Base-by-base conservation (phyloP, 2,797 vertebrate species). In the Gallinago solitaria region DNA sequence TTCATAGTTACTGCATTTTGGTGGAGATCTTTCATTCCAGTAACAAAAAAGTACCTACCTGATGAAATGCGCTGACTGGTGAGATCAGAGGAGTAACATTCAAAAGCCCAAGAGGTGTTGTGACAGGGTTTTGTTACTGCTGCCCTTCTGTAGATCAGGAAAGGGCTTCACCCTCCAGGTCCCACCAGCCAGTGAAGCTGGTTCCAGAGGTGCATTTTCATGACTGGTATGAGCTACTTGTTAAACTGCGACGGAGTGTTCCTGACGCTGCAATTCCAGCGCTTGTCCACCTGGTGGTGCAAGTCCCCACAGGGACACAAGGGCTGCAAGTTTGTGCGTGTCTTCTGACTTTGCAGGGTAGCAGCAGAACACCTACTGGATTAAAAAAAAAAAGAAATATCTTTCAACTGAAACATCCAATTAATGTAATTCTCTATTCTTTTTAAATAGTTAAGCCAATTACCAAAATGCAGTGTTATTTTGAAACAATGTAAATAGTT, bases 241-340 rank as follows among this genome's bases (percentile, higher is more conserved):
- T 7, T 57, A n/a, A 35, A 32, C 23, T 8, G 37, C 8, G 1
- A 0, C 0, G 1, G 2, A 3, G 19, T 18, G 16, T 3, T 50
- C 14, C 56, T 41, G 45, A 2, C 27, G 1, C 2, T 91, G 95
- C 83, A 90, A 10, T 95, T 86, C n/a, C 59, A 2, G 15, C 0
- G 0, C 14, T 37, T 67, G 33, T 39, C 94, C 96, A 86, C 79
- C 4, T 0, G 93, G 76, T 86, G 95, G 95, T 8, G 84, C 16
- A 13, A 75, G 35, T 35, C 54, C 8, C 2, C 1, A 6, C 6
- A 21, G 11, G 1, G 3, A 2, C 27, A 1, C 3, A 0, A 8
- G 63, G 37, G 43, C 81, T 82, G 70, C 7, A 20, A 9, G 18
- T 16, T 11, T 0, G 4, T 3, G 12, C 0, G 2, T 2, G 3